Evolutionary conservation across 2,113 vertebrate genomes (phyloP), one percentile per base, ranked within the genome.

Genomic region (Laticauda colubrina): DNA sequence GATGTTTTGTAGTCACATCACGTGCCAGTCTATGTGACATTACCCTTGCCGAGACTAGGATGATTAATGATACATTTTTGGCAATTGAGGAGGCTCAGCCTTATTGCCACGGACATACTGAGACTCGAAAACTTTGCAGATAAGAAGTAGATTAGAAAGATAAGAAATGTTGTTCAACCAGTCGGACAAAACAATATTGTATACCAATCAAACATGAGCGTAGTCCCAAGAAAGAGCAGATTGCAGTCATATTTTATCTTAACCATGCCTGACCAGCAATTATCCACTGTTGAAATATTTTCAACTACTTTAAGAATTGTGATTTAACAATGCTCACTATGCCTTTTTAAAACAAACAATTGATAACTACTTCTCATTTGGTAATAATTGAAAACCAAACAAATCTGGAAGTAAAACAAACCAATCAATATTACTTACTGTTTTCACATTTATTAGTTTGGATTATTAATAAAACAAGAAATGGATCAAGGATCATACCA

Each of bases 71-170:
- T 48, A 89, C 56, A 90, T 93, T 87, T 90, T 90, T 61, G 92
- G 92, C 95, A 96, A 93, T 94, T 94, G 92, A 91, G 12, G 21
- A 0, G 0, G 88, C 91, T 89, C 81, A 94, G 61, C 51, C 64
- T 95, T 91, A 55, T 93, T 94, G 89, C 91, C 85, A 90, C 57
- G 89, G 57, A 75, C 48, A 26, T 14, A 96, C 75, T 95, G 51
- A 92, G 85, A 94, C 85, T 93, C 94, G 57, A 53, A 85, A 88
- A 87, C 1, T 69, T 81, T 95, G 1, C 0, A 95, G 93, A 96
- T 95, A 96, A 96, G 93, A 94, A 59, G 87, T 93, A 95, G 93
- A 96, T 92, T 89, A 92, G 91, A 94, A 93, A 96, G 92, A 92
- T 81, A 94, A 94, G 51, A 61, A 75, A 92, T 88, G 61, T 92